Conservation (phyloP, 2,888 invertebrate genomes). For the Rapana venosa region DNA sequence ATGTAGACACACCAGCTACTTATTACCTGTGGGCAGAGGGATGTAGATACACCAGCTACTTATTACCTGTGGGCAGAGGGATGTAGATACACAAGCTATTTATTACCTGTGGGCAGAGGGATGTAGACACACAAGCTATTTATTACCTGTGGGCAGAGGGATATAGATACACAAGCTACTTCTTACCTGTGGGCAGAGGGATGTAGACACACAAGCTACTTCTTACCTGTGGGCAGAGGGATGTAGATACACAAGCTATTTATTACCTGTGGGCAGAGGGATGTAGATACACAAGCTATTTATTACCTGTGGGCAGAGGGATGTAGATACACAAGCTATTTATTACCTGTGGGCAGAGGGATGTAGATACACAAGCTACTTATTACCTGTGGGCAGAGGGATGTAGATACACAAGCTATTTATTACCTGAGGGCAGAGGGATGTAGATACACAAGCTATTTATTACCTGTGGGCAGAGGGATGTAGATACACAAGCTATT, state of each 20-base stretch:
- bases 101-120: conserved; percentile 90
- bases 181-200: conserved; percentile 91
- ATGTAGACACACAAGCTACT: conserved; percentile 97
- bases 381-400: conserved; percentile 90
- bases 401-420: conserved; percentile 98
- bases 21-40: conserved; percentile 90
- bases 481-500: conserved; percentile 98
- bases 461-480: conserved; percentile 90
- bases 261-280: conserved; percentile 90
- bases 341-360: conserved; percentile 90
- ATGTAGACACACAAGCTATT: conserved; percentile 98
- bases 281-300: conserved; percentile 98
- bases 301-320: conserved; percentile 90
- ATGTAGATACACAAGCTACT: conserved; percentile 98
- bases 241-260: conserved; percentile 98
- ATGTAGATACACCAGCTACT: conserved; percentile 98
- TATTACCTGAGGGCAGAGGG: conserved; percentile 90
- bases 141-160: conserved; percentile 90
- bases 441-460: conserved; percentile 98
- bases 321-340: conserved; percentile 98
- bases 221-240: conserved; percentile 91
- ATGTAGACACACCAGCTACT: conserved; percentile 98
- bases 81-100: conserved; percentile 98
- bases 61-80: conserved; percentile 90
- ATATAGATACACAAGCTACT: conserved; percentile 97